Percentiles rank a stretch among this genome's conserved stretches.
These are phyloP conservation scores for Steinernema feltiae DNA, from an alignment of 1,140 invertebrate genomes.

Conservation along the genomic window DNA sequence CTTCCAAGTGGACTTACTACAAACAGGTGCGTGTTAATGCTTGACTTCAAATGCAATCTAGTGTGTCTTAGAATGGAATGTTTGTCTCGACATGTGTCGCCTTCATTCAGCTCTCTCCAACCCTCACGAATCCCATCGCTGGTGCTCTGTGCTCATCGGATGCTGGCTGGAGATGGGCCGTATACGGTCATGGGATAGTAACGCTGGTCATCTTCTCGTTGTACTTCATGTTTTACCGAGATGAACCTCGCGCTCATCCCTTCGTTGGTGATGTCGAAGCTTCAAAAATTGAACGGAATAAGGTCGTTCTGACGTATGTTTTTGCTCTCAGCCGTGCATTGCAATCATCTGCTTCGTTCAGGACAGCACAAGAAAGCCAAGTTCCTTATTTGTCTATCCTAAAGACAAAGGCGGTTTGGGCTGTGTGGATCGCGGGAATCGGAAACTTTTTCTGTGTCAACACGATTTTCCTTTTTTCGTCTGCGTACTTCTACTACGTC, in stretches of 20 bases:
- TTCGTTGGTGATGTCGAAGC: conserved; percentile 24
- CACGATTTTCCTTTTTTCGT: conserved; percentile 40
- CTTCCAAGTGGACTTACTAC: conserved; percentile 25
- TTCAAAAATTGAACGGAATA: conserved; percentile 19
- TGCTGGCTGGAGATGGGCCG: conserved; percentile 23
- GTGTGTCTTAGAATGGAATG: conserved; percentile 23
- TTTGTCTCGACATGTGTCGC: conserved; percentile 32
- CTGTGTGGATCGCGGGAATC: conserved; percentile 47
- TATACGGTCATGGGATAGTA: conserved; percentile 24
- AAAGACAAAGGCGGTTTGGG: conserved; percentile 45
- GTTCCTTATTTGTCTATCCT: conserved; percentile 29
- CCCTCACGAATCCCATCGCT: conserved; percentile 22
- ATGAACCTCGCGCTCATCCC: conserved; percentile 27
- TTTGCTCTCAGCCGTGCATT: not conserved
- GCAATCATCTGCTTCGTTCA: conserved; percentile 16
- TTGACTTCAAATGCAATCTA: conserved; percentile 11
- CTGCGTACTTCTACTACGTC: conserved; percentile 29
- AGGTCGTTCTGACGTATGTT: not conserved
- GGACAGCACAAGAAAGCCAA: not conserved
- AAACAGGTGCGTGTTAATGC: conserved; percentile 24
- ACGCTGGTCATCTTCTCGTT: conserved; percentile 19
- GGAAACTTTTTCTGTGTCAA: conserved; percentile 44
- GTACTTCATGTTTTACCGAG: conserved; percentile 28
- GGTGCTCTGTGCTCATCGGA: conserved; percentile 21
- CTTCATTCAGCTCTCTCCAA: conserved; percentile 25